Evolutionary conservation across 2,797 vertebrate species (phyloP), one percentile per base, ranked within the genome.

Genomic region (Sebastiscus albofasciatus): DNA sequence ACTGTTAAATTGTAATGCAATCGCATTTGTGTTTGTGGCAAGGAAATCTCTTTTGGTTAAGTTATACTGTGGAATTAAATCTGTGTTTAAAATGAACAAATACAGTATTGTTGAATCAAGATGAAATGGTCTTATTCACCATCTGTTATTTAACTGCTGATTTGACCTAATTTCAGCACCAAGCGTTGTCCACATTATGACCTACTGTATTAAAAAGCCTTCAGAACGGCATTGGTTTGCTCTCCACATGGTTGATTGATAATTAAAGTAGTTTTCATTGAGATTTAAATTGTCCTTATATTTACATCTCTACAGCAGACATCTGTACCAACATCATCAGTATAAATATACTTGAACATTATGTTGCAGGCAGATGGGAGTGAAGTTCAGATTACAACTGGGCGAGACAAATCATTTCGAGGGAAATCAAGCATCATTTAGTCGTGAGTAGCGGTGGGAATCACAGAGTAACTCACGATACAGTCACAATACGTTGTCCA

Each of bases 41-140:
- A 66, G 39, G 18, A 34, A 62, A 77, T 58, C 27, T 71, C 9
- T 58, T 61, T 77, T 27, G n/a, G 59, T 65, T 56, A 18, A 75
- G 9, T 71, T 33, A 61, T 12, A 49, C 11, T 18, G 14, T 67
- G 29, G 11, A 70, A 66, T 68, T 10, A 29, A 54, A 75, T 33
- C 27, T 46, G 60, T 65, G 9, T 54, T 62, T 79, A n/a, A 71
- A 55, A 42, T 54, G 20, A 64, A 74, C 16, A 78, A 14, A 69
- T 11, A 39, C 18, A 4, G 26, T 22, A 13, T 2, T 36, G 24
- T 24, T 68, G 12, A 26, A 31, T 64, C 36, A 10, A 64, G 59
- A 66, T 52, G 1, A 70, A 66, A 34, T 42, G 2, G n/a, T 74
- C 54, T 55, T 27, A 70, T 73, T 70, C 6, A 29, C 39, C 39